Evolutionary conservation across 2,888 invertebrate genomes (phyloP).

Genomic region (Conomelus anceps): DNA sequence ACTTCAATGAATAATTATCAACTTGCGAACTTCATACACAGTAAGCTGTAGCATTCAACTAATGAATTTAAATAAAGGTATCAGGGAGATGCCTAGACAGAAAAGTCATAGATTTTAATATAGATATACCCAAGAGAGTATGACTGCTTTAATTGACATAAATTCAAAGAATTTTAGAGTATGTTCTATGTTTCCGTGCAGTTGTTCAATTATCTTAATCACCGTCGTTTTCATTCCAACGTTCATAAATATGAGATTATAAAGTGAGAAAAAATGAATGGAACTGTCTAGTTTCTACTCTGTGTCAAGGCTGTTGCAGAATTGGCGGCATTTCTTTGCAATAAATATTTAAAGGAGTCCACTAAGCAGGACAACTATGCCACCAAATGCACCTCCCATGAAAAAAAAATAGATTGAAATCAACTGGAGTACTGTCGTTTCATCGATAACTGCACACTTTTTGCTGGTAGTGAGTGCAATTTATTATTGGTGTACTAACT

Average conservation of each 20-base stretch:
- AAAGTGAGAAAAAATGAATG: not conserved
- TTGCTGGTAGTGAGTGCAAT: not conserved
- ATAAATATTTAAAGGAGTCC: not conserved
- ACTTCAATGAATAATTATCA: too few relatives aligned
- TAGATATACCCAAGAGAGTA: too few relatives aligned
- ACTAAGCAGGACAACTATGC: not conserved
- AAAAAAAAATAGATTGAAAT: not conserved
- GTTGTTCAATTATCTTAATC: not conserved
- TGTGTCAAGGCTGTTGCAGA: not conserved
- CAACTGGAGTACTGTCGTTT: not conserved
- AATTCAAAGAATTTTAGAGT: too few relatives aligned
- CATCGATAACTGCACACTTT: not conserved
- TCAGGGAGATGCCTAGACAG: too few relatives aligned
- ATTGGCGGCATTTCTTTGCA: not conserved
- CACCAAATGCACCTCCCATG: not conserved
- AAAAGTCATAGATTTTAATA: too few relatives aligned
- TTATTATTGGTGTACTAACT: not conserved
- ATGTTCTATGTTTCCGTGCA: too few relatives aligned
- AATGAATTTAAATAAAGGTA: too few relatives aligned
- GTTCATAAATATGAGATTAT: not conserved
- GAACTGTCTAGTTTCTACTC: not conserved
- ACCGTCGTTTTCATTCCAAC: not conserved
- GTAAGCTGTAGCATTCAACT: too few relatives aligned
- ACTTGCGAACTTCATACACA: too few relatives aligned
- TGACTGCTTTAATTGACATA: too few relatives aligned